A percentile compares a stretch with the other conserved stretches of the same genome.
These are phyloP conservation scores for Coracias cyanogaster DNA, from an alignment of 2,797 vertebrate species.

Conservation along the genomic window DNA sequence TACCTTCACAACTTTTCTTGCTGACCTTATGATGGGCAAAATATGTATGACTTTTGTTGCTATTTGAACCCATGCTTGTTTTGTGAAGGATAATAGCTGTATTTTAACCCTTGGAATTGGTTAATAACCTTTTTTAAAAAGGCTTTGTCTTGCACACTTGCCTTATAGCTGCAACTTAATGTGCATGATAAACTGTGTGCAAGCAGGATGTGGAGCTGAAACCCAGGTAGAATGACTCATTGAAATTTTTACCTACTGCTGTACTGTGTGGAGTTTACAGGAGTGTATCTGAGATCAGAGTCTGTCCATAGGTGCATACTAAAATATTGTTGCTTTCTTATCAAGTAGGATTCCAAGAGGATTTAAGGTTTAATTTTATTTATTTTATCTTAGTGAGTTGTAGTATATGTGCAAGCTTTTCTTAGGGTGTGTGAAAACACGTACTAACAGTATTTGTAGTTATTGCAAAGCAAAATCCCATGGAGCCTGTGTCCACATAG, in stretches of 20 bases:
- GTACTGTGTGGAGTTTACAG: neutral
- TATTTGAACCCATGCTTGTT: rapidly evolving
- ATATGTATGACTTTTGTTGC: neutral
- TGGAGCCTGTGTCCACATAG: neutral
- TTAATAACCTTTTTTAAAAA: neutral
- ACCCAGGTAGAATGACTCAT: neutral
- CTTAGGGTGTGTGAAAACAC: neutral
- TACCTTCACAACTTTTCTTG: neutral
- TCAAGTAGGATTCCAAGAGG: neutral
- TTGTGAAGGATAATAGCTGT: neutral
- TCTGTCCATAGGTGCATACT: neutral
- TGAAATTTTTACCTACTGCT: neutral
- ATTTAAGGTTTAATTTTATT: neutral
- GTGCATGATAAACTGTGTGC: neutral
- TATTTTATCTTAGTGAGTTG: neutral
- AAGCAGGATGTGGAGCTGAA: neutral
- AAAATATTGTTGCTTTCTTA: neutral
- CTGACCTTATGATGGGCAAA: neutral
- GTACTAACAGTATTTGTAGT: neutral
- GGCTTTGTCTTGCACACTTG: neutral
- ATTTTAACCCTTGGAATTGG: neutral
- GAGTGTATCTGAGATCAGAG: neutral
- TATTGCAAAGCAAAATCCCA: neutral
- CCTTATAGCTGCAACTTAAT: neutral
- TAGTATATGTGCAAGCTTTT: neutral